Percentiles rank a stretch among this genome's conserved stretches.
phyloP scores from a whole-genome alignment of 2,888 invertebrate genomes.

The Synergus gifuensis region DNA sequence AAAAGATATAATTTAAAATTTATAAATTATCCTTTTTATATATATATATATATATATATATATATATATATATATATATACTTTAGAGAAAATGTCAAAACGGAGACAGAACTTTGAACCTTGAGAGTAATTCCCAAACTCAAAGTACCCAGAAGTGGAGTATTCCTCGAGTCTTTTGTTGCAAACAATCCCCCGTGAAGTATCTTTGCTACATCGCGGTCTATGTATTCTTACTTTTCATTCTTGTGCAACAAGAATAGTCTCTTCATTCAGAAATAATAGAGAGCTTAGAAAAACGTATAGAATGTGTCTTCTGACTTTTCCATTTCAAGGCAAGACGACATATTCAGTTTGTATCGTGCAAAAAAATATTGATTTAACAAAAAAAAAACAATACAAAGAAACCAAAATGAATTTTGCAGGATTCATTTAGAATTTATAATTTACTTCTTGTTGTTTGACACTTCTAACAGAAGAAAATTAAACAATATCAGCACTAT shows the following conservation, averaged over 20 bases:
- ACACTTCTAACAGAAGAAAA: too few species aligned
- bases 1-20: too few species aligned
- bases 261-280: not conserved
- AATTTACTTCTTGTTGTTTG: too few species aligned
- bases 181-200: slow-evolving; percentile 11
- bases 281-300: not conserved
- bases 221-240: not conserved
- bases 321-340: not conserved
- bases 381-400: not conserved
- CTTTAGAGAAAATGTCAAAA: not conserved
- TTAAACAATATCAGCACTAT: not conserved
- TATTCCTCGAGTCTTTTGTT: slow-evolving; percentile 30
- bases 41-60: not conserved
- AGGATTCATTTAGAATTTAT: not conserved
- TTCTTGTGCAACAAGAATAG: not conserved
- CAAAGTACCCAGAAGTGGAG: not conserved
- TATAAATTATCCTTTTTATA: not conserved
- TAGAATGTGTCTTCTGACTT: not conserved
- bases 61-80: not conserved
- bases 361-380: not conserved
- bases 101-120: not conserved
- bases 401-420: not conserved
- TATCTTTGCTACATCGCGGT: not conserved
- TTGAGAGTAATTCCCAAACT: slow-evolving; percentile 2
- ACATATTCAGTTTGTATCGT: not conserved